Evolutionary conservation across 2,888 invertebrate species (phyloP), one percentile per base, ranked within the genome.

Genomic region (Emmelina monodactyla): DNA sequence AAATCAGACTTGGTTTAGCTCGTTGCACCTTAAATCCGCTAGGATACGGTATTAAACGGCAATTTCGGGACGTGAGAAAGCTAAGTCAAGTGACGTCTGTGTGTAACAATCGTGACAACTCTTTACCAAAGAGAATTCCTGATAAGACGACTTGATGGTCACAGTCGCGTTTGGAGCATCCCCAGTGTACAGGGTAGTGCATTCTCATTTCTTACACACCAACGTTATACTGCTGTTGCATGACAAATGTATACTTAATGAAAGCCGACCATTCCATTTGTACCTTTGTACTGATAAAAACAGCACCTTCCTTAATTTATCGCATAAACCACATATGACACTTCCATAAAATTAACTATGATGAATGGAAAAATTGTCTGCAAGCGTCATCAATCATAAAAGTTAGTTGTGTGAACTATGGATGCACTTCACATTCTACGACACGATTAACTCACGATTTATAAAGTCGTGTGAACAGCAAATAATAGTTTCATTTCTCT

Each of bases 301-400:
- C n/a, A 25, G 25, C 53, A 51, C 52, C 54, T 54, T 36, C 32
- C 41, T 54, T 59, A 59, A 62, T 59, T 62, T 58, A 61, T 62
- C 63, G 62, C 51, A 39, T 40, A 41, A 51, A 38, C 50, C 61
- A 63, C 58, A 62, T 43, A 58, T 53, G 71, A 70, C 64, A 66
- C 68, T 67, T 59, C 71, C 68, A 72, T 73, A 68, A 72, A 70
- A 75, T 72, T 75, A 76, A 75, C 72, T 51, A 67, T 78, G 78
- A 79, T 75, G 56, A 72, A 79, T 78, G 71, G 63, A 71, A 72
- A 72, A 69, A 65, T 64, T 58, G 66, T 64, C 63, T 51, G 48
- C 48, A 37, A 34, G 38, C 43, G 51, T 60, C 75, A 78, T 79
- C 70, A 69, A 78, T 79, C 76, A 78, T 62, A 39, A 48, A 58